phyloP scores from a whole-genome alignment of 2,113 vertebrate genomes.

The Empidonax traillii region DNA sequence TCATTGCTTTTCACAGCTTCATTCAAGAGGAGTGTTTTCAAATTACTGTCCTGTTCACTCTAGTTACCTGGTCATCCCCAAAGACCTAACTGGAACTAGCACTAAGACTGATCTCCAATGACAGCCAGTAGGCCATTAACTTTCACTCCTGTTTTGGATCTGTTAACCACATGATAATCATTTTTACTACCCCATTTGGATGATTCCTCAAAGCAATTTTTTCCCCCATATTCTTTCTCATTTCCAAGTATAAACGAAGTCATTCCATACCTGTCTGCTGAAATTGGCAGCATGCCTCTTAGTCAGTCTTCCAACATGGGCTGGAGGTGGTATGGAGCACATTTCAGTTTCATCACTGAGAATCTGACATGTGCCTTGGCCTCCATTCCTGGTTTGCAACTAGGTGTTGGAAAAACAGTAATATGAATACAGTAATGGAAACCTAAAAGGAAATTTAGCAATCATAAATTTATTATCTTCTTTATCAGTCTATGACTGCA shows the following conservation, averaged over 20 bases:
- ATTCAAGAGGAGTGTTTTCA: neutral
- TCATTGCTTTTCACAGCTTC: neutral
- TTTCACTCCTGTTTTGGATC: neutral
- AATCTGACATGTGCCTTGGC: neutral
- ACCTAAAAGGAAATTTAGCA: neutral
- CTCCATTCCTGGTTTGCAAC: neutral
- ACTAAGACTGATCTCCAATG: neutral
- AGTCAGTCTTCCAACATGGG: neutral
- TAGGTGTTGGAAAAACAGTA: neutral
- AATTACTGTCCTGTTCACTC: neutral
- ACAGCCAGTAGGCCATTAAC: neutral
- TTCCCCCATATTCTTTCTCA: neutral
- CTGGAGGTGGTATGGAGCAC: neutral
- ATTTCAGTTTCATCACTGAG: neutral
- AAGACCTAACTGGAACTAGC: neutral
- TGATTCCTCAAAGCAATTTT: neutral
- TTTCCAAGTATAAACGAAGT: neutral
- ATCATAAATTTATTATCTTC: neutral
- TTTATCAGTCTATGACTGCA: neutral
- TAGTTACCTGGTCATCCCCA: neutral
- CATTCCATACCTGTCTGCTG: neutral
- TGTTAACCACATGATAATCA: neutral
- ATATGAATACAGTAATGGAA: neutral
- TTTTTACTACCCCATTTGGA: neutral
- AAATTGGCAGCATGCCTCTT: neutral